phyloP scores from a whole-genome alignment of 2,797 vertebrate species.

The Yasuhikotakia modesta region DNA sequence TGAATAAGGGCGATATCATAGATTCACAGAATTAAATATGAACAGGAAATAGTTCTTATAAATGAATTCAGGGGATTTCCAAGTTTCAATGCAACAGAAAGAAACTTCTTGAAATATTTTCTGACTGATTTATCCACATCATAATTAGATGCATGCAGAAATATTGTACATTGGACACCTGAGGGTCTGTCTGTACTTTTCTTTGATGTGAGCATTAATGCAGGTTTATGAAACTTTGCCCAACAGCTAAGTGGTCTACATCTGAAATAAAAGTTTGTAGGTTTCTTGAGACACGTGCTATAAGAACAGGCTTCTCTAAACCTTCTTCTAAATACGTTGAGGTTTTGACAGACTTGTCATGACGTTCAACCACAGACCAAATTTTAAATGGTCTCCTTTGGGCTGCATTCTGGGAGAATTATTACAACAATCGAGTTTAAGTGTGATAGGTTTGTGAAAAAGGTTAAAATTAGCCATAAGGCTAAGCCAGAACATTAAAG shows the following conservation, averaged over 20 bases:
- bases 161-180: background rate
- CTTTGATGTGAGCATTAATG: background rate
- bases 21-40: conserved; percentile 19
- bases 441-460: conserved; percentile 1
- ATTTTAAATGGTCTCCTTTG: conserved; percentile 39
- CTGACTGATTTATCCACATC: background rate
- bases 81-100: background rate
- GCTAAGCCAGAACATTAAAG: conserved; percentile 7
- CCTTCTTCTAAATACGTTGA: background rate
- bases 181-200: background rate
- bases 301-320: conserved; percentile 13
- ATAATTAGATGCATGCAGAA: background rate
- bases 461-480: conserved; percentile 14
- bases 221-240: background rate
- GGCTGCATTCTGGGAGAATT: conserved; percentile 15
- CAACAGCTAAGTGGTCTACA: background rate
- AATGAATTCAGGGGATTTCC: background rate
- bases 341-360: conserved; percentile 32
- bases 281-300: background rate
- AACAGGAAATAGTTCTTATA: background rate
- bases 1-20: conserved; percentile 22
- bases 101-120: background rate
- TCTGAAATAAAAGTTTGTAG: background rate
- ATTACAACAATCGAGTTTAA: conserved; percentile 25
- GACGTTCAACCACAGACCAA: conserved; percentile 30